phyloP scores from a whole-genome alignment of 2,797 vertebrate species.

The Betta splendens region DNA sequence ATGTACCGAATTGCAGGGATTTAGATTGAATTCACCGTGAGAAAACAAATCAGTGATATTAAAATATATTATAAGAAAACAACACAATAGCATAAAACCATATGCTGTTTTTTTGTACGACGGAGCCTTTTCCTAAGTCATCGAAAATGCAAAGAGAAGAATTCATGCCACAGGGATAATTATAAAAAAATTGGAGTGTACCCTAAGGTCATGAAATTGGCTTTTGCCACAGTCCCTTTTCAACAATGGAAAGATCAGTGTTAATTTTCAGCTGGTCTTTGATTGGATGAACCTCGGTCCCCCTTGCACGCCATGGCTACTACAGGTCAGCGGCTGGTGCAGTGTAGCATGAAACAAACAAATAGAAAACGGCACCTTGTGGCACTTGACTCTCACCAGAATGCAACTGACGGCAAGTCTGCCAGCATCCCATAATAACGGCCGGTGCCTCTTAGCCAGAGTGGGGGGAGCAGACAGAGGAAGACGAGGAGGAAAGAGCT shows the following conservation, averaged over 20 bases:
- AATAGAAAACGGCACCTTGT: slow-evolving; percentile 99
- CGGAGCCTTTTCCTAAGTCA: no score
- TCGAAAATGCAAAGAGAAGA: background rate
- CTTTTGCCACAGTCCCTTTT: slow-evolving; percentile 80
- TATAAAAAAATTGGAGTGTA: slow-evolving; percentile 26
- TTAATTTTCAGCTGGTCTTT: slow-evolving; percentile 94
- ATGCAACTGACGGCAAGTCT: slow-evolving; percentile 81
- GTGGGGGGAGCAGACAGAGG: slow-evolving; percentile 5
- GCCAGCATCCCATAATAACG: slow-evolving; percentile 85
- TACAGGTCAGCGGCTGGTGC: slow-evolving; percentile 97
- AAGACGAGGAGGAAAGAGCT: slow-evolving; percentile 3
- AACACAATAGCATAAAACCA: background rate
- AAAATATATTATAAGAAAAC: slow-evolving; percentile 48
- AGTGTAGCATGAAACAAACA: slow-evolving; percentile 98
- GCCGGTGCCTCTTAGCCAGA: slow-evolving; percentile 76
- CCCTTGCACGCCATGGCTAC: slow-evolving; percentile 85
- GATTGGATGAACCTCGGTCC: slow-evolving; percentile 93
- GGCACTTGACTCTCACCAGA: slow-evolving; percentile 91
- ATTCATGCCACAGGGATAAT: slow-evolving; percentile 23
- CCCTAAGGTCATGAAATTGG: slow-evolving; percentile 82
- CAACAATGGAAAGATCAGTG: slow-evolving; percentile 90
- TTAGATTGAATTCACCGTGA: slow-evolving; percentile 69
- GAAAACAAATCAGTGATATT: slow-evolving; percentile 49
- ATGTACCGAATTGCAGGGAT: slow-evolving; percentile 71
- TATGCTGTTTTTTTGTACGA: background rate